These are phyloP conservation scores for Drosophila quinaria DNA, from an alignment of 2,888 invertebrate genomes.

Conservation along the genomic window DNA sequence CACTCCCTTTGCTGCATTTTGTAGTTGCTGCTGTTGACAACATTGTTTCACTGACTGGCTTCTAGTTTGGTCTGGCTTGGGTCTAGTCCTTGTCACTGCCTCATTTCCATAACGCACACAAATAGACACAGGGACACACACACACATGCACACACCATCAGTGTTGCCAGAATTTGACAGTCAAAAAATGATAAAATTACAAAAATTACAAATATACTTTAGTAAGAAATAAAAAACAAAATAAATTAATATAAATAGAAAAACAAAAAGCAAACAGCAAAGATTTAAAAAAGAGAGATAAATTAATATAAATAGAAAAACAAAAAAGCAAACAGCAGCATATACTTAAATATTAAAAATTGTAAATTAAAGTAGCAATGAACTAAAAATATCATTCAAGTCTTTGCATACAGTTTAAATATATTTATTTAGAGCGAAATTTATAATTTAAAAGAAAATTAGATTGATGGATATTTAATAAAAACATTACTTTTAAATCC, in stretches of 20 bases:
- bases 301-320: too few relatives aligned
- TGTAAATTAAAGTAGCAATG: too few relatives aligned
- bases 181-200: background rate
- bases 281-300: too few relatives aligned
- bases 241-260: too few relatives aligned
- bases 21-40: slow-evolving; percentile 74
- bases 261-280: too few relatives aligned
- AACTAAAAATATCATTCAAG: background rate
- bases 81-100: slow-evolving; percentile 55
- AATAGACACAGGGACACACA: slow-evolving; percentile 15
- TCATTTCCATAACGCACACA: slow-evolving; percentile 75
- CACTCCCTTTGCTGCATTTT: slow-evolving; percentile 24
- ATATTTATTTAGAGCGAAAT: background rate
- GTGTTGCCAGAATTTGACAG: background rate
- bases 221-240: too few relatives aligned
- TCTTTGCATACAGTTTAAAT: background rate
- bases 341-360: too few relatives aligned
- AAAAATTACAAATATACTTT: background rate
- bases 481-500: too few relatives aligned
- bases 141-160: background rate
- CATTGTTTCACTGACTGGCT: slow-evolving; percentile 66
- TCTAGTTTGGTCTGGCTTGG: slow-evolving; percentile 16
- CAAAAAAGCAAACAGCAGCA: too few relatives aligned
- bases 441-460: too few relatives aligned
- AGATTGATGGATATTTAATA: too few relatives aligned